Conservation (phyloP, 2,888 invertebrate species). For the Penaeus monodon region DNA sequence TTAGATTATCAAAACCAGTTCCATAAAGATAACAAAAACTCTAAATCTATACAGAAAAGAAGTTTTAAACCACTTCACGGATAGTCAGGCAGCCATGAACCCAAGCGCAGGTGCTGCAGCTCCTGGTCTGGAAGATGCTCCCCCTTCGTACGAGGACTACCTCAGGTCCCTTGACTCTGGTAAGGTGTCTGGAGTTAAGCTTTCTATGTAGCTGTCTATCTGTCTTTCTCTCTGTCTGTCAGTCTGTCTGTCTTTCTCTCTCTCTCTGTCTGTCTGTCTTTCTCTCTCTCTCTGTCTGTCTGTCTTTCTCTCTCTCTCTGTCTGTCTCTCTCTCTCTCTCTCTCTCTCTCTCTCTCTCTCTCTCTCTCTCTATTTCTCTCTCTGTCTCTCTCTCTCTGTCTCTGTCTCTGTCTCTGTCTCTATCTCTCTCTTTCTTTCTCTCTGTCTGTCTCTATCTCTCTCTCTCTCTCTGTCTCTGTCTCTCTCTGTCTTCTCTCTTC, state of each 20-base stretch:
- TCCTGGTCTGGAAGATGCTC: slow-evolving; percentile 34
- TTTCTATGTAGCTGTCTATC: not conserved
- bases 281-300: not conserved
- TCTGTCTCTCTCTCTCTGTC: not conserved
- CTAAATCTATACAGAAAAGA: slow-evolving; percentile 47
- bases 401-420: too few species aligned
- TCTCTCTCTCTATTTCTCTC: not conserved
- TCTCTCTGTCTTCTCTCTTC: too few species aligned
- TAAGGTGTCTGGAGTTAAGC: not conserved
- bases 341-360: not conserved
- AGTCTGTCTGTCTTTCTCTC: not conserved
- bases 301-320: not conserved
- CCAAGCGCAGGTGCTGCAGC: not conserved
- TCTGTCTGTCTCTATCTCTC: too few species aligned
- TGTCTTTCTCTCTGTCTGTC: not conserved
- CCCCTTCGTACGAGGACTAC: slow-evolving; percentile 59
- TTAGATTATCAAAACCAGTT: not conserved
- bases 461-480: too few species aligned
- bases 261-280: not conserved
- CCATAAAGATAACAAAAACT: not conserved
- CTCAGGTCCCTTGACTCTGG: slow-evolving; percentile 44
- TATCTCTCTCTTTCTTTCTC: too few species aligned
- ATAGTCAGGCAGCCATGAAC: slow-evolving; percentile 25
- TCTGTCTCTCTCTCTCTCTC: not conserved
- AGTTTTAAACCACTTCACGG: slow-evolving; percentile 51